phyloP scores from a whole-genome alignment of 2,113 vertebrate genomes.

The Cyprinodon brontotheroides region DNA sequence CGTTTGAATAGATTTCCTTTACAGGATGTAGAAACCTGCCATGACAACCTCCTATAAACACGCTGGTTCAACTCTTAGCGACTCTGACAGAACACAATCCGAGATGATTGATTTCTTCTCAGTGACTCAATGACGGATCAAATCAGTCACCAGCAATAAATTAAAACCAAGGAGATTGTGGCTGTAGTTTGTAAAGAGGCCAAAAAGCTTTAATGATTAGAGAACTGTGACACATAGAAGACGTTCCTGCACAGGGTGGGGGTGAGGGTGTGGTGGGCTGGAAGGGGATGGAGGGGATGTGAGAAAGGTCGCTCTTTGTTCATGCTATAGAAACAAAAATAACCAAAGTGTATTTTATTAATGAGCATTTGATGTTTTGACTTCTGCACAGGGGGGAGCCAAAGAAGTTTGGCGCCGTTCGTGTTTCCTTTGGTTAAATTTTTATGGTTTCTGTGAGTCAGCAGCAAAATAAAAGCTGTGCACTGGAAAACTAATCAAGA shows the following conservation, averaged over 20 bases:
- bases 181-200: not conserved
- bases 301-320: constrained; percentile 51
- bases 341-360: constrained; percentile 35
- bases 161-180: not conserved
- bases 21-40: constrained; percentile 8
- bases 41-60: not conserved
- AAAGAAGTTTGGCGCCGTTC: not conserved
- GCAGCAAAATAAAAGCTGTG: no score
- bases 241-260: not conserved
- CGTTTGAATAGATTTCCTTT: constrained; percentile 25
- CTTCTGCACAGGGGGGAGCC: not conserved
- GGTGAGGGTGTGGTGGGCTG: constrained; percentile 40
- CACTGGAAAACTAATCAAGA: no score
- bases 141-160: not conserved
- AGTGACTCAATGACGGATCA: constrained; percentile 24
- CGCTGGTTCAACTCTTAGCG: not conserved
- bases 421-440: constrained; percentile 29
- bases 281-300: constrained; percentile 53
- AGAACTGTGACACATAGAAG: not conserved
- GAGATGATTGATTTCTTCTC: not conserved
- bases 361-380: not conserved
- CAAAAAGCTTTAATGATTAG: not conserved
- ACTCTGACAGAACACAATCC: constrained; percentile 18
- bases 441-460: not conserved
- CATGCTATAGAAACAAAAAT: constrained; percentile 35